These are phyloP conservation scores for Euzetes globulus DNA, from an alignment of 2,888 invertebrate species.

Conservation along the genomic window DNA sequence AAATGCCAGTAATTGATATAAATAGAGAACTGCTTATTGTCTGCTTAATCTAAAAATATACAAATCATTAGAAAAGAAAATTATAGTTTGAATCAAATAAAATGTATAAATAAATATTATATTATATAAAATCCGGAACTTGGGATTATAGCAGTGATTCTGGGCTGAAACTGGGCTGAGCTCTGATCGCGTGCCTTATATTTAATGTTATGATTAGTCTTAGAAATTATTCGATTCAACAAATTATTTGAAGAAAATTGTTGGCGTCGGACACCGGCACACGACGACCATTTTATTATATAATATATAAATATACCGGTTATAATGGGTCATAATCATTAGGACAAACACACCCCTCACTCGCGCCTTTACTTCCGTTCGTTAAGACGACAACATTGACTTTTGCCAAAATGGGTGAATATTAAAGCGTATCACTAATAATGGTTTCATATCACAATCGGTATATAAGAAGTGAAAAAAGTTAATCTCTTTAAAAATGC, in stretches of 20 bases:
- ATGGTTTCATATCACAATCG: background rate
- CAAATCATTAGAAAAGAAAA: background rate
- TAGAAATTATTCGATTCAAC: background rate
- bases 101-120: slow-evolving; percentile 7
- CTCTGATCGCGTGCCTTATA: background rate
- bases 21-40: background rate
- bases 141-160: background rate
- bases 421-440: slow-evolving; percentile 21
- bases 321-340: background rate
- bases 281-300: background rate
- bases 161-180: no score
- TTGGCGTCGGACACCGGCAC: background rate
- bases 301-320: background rate
- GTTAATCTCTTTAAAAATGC: slow-evolving; percentile 18
- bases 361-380: slow-evolving; percentile 9
- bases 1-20: background rate
- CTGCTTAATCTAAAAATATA: background rate
- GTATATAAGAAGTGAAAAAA: background rate
- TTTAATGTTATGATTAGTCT: background rate
- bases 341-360: slow-evolving; percentile 3
- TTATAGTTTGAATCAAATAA: background rate
- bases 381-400: slow-evolving; percentile 22
- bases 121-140: slow-evolving; percentile 4
- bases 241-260: background rate
- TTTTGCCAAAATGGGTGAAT: slow-evolving; percentile 19